Evolutionary conservation across 2,888 invertebrate species (phyloP), one percentile per base, ranked within the genome.

Genomic region (Lampropteryx suffumata): DNA sequence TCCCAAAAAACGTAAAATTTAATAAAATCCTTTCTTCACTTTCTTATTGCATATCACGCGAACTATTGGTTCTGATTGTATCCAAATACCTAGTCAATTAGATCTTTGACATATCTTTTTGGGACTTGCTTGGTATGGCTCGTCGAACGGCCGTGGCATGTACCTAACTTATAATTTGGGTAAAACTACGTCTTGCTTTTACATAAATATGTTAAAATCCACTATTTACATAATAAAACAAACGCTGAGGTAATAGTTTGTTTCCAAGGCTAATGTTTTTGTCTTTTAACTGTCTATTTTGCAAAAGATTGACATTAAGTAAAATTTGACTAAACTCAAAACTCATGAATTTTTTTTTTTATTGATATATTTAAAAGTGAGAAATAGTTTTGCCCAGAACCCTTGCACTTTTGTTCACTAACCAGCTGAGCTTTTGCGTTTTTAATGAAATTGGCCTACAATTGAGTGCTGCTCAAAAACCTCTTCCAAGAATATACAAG

Each of bases 41-140:
- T 80, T 75, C 76, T 69, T 78, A 74, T 74, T 74, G 82, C 86
- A 88, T 87, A 86, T 87, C 87, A 88, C 87, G 80, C 85, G 56
- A 55, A 41, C 13, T 76, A 4, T n/a, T n/a, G n/a, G 71, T 72
- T 79, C 74, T 76, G 71, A 70, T 65, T 57, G 55, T 57, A 64
- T 64, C 65, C 62, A 71, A 71, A 78, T 81, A n/a, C n/a, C n/a
- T n/a, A 81, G 81, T 84, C 78, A 83, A 81, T 78, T 85, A 84
- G 85, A 73, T 30, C 32, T 72, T 70, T 66, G 69, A 81, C 77
- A 82, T 79, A 82, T 75, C 76, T 57, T 40, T 53, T 49, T 46
- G 52, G 33, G 43, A 33, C 8, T 42, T n/a, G 32, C 30, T 49
- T 45, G 24, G 42, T 24, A 44, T 47, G 41, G 35, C 11, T 21